phyloP scores from a whole-genome alignment of 2,113 vertebrate species.

The Hemiscyllium ocellatum region DNA sequence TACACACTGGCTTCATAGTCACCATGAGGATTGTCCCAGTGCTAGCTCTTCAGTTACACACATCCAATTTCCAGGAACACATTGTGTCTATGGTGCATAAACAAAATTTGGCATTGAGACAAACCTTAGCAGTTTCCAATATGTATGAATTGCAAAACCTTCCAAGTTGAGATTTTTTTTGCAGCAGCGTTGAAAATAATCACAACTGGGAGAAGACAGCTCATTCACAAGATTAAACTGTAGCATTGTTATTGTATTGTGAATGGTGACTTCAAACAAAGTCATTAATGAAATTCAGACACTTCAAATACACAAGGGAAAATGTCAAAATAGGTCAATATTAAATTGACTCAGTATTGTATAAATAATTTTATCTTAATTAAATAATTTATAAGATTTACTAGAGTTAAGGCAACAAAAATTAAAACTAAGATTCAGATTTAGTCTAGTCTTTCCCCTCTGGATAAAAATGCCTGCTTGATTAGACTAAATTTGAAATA shows the following conservation, averaged over 20 bases:
- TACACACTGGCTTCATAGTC: not conserved
- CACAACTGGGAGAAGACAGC: not conserved
- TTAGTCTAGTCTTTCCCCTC: not conserved
- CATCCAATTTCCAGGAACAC: not conserved
- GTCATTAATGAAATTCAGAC: not conserved
- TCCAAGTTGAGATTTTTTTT: not conserved
- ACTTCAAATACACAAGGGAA: not conserved
- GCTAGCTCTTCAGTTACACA: not conserved
- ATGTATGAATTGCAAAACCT: not conserved
- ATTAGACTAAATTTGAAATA: not conserved
- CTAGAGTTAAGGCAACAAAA: conserved; percentile 4
- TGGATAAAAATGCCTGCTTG: not conserved
- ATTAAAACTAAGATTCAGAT: conserved; percentile 19
- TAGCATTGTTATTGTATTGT: not conserved
- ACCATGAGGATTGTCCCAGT: not conserved
- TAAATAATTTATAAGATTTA: conserved; percentile 17
- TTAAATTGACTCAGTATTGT: not conserved
- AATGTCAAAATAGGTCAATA: not conserved
- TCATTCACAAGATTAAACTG: not conserved
- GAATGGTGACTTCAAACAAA: not conserved
- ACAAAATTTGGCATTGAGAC: not conserved
- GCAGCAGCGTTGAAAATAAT: not conserved
- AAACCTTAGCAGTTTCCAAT: not conserved
- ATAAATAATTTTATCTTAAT: not conserved
- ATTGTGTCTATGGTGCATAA: not conserved